phyloP scores from a whole-genome alignment of 2,113 vertebrate species.

The Spermophilus dauricus region DNA sequence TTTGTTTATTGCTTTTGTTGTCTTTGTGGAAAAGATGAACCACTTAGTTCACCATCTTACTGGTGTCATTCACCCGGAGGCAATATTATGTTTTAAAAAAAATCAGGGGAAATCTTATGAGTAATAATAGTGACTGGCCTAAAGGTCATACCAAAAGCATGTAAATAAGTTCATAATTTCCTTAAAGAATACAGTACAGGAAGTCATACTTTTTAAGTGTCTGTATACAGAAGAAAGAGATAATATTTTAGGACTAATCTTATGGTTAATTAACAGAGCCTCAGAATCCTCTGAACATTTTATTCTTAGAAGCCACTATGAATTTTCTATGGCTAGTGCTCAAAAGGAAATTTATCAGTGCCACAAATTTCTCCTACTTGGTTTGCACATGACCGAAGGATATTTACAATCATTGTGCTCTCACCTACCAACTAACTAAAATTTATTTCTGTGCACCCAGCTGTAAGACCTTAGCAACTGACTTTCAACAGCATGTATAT shows the following conservation, averaged over 20 bases:
- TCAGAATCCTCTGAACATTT: neutral
- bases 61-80: neutral
- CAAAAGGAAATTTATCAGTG: neutral
- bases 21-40: neutral
- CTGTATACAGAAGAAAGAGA: neutral
- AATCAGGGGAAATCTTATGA: neutral
- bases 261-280: neutral
- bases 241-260: constrained; percentile 1
- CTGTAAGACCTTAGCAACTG: neutral
- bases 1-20: neutral
- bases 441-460: neutral
- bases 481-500: neutral
- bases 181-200: constrained; percentile 2
- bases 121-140: neutral
- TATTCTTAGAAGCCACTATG: neutral
- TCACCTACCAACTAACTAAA: neutral
- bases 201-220: neutral
- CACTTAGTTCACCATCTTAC: neutral
- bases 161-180: neutral
- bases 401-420: neutral
- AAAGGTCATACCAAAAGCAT: neutral
- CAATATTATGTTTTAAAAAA: neutral
- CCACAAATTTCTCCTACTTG: neutral
- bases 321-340: neutral
- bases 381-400: neutral